Base-by-base conservation (phyloP, 2,888 invertebrate genomes). In the Hedya salicella region DNA sequence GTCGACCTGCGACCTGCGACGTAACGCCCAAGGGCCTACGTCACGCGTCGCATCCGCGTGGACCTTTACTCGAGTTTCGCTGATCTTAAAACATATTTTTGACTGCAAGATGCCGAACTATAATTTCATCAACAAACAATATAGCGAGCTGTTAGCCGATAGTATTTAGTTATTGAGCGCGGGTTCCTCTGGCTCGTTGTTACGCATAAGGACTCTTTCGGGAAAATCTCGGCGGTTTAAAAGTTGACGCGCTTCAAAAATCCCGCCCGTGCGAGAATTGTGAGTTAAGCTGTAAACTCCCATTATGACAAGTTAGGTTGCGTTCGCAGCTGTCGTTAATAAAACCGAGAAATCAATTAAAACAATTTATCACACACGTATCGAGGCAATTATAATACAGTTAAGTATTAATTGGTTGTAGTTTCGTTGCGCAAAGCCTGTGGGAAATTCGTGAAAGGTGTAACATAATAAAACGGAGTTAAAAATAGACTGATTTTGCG, bases 301-400 rank as follows among this genome's bases (percentile, higher is more conserved):
- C 25, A 25, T 36, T 9, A 9, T 11, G 36, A 36, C 36, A 36
- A 14, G 25, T 46, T 5, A 19, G 3, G 8, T 49, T 14, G 49
- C 30, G 49, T 49, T 30, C 13, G 4, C 21, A 53, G 14, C 8
- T 39, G 53, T 39, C 36, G 16, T 53, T 40, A 11, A 21, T 16
- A 36, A 36, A n/a, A 53, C 53, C 53, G 39, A 6, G 2, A 53
- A 39, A 53, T 53, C 39, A 53, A 53, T 36, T 39, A 3, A 21
- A n/a, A 19, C n/a, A 21, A 39, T 40, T 32, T 13, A 13, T 39
- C 17, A 19, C 52, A 19, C 52, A 39, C 17, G 39, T 19, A 13
- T 11, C 21, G 39, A 39, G 8, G 8, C n/a, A 39, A 53, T 53
- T 21, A 53, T 53, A n/a, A 13, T 53, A 39, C 53, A 53, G 53